These are phyloP conservation scores for Chrysomallon squamiferum DNA, from an alignment of 1,140 invertebrate genomes.

Conservation along the genomic window DNA sequence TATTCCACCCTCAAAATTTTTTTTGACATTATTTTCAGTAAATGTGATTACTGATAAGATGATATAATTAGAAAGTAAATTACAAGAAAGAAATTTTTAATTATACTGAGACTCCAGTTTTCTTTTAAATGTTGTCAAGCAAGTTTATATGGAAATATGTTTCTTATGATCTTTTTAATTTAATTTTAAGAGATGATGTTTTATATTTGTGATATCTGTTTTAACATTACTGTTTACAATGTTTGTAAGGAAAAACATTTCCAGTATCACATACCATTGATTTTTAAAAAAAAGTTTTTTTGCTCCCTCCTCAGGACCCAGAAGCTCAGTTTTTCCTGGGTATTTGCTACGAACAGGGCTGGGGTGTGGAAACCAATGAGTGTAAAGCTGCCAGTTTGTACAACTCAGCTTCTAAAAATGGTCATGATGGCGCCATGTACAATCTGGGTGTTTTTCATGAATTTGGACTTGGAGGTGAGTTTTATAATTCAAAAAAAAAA, in stretches of 20 bases:
- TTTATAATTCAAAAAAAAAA: too few species aligned
- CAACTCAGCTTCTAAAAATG: conserved; percentile 33
- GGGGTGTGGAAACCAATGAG: conserved; percentile 45
- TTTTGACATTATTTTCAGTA: too few species aligned
- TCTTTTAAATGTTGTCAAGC: too few species aligned
- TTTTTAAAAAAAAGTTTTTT: not conserved
- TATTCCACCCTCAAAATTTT: too few species aligned
- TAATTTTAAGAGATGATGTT: not conserved
- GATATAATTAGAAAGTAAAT: too few species aligned
- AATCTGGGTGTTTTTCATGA: conserved; percentile 51
- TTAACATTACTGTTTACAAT: not conserved
- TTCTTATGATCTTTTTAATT: not conserved
- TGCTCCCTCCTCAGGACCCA: conserved; percentile 33
- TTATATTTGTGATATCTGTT: not conserved
- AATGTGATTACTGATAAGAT: too few species aligned
- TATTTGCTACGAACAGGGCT: conserved; percentile 56
- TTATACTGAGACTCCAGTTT: too few species aligned
- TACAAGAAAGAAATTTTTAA: too few species aligned
- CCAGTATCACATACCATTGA: not conserved
- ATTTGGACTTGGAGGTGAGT: conserved; percentile 52
- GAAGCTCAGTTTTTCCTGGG: conserved; percentile 57
- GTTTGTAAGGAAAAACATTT: not conserved
- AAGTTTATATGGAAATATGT: too few species aligned
- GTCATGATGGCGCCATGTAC: conserved; percentile 48
- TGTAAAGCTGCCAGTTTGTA: conserved; percentile 47